Base-by-base conservation (phyloP, 1,140 invertebrate species). In the Teleogryllus occipitalis region DNA sequence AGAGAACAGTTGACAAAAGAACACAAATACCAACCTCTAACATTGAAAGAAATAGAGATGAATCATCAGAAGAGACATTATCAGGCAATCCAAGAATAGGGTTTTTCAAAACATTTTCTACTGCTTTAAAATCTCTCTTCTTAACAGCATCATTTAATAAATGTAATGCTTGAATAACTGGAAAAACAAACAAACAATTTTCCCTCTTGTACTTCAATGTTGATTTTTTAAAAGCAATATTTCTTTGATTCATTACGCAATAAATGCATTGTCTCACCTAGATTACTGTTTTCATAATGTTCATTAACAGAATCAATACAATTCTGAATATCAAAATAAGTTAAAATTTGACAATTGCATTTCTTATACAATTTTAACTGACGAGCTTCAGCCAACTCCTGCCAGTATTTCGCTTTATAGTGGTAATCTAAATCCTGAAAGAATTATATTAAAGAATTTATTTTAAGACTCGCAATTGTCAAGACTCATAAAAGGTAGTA, bases 311-410 rank as follows among this genome's bases (percentile, higher is more conserved):
- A 85, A 82, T 93, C 90, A 27, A 95, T 87, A 80, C 90, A 89
- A 75, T 92, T 90, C 84, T 91, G 90, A 80, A 95, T 90, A 83
- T 94, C 92, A 80, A 87, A 87, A 81, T 93, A 90, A 7, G 92
- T 93, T 65, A 95, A 85, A 78, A 94, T 84, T 46, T 89, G 85
- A 84, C 91, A 92, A 74, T 85, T 83, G 80, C 87, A 87, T 7
- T 85, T 83, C 82, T 88, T 87, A 79, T 85, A 86, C 65, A 87
- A 84, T 84, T 93, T 93, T 18, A 88, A 85, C 80, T 87, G 83
- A 79, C 90, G 87, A 74, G 86, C 86, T 46, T 85, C 84, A 65
- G 84, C 84, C 73, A 94, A 85, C 18, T 87, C 87, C 77, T 86
- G 84, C 81, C 88, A 88, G 83, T 94, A 94, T 76, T 90, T 88